Base-by-base conservation (phyloP, 2,888 invertebrate genomes). In the Cerceris ruficornis region DNA sequence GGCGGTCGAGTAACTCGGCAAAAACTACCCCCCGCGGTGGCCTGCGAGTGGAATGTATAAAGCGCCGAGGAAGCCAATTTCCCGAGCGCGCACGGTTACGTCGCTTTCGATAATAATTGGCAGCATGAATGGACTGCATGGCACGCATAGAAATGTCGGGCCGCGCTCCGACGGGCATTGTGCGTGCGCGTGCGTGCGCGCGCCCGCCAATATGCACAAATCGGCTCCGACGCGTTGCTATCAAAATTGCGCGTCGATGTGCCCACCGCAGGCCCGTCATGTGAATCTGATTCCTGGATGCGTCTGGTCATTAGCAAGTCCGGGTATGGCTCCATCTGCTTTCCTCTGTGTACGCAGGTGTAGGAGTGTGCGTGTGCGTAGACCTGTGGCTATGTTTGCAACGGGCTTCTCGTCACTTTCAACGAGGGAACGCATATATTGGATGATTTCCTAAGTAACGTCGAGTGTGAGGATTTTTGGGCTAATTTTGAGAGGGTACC, bases 21-120 rank as follows among this genome's bases (percentile, higher is more conserved):
- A 83, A 82, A 82, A 83, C 82, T 59, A 50, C 52, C 72, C 82
- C 67, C 83, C 52, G 57, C n/a, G 72, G 75, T 8, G 59, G 61
- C 65, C 61, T 72, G 64, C 66, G 68, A 75, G 64, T 54, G 67
- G 76, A 71, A 74, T 73, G 73, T 74, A 84, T 83, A 81, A 84
- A 85, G 81, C 76, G 69, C 70, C 72, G 80, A 82, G 87, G 68
- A 83, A 87, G 85, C 84, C 87, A 88, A 88, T 88, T 87, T 86
- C 82, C 84, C 81, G 75, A 66, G 75, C 46, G 76, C 77, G 72
- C 77, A 77, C 84, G 70, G 81, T 86, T 84, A 83, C 81, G 80
- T 81, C 86, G 86, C 84, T 89, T 86, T 87, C 87, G 85, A 84
- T 82, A 84, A 86, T 89, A 89, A 89, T 89, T 87, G 89, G 85